Base-by-base conservation (phyloP, 1,140 invertebrate species). In the Bombus balteatus region DNA sequence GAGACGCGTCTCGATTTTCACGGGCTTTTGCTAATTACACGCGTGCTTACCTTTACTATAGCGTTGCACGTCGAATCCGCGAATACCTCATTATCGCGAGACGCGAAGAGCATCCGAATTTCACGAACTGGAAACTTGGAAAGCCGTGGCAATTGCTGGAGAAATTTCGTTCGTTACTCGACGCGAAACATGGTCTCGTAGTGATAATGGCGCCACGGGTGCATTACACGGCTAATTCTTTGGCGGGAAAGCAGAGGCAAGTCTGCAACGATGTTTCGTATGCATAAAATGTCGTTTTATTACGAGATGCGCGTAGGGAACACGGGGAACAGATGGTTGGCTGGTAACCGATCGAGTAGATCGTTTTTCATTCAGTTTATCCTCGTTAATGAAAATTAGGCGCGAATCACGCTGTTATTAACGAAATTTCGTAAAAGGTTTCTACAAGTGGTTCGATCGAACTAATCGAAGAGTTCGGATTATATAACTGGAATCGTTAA, bases 61-160 rank as follows among this genome's bases (percentile, higher is more conserved):
- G 34, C 41, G 41, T 22, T 22, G 68, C 68, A 65, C 85, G 73
- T 66, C 73, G 75, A 59, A 66, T 88, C 34, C 62, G 59, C 47
- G 74, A 83, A 88, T 83, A 88, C 77, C 85, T 68, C 68, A 83
- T 88, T 88, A 88, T 71, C 70, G 74, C 74, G 79, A 74, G 59
- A 79, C 80, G 41, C 71, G 65, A 77, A 28, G 32, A 70, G 85
- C 76, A 82, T 87, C 70, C 75, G 53, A 71, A 86, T 88, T 78
- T 34, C n/a, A 0, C 65, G 65, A 37, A n/a, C 41, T 53, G 43
- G 74, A 72, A 87, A 70, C 87, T 79, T 81, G 78, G 66, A 83
- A 57, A 88, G 59, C 66, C 57, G 62, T 25, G 41, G 66, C 47
- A 87, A 88, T 57, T 87, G 47, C 18, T 22, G 15, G 47, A 53